Evolutionary conservation across 2,888 invertebrate genomes (phyloP), one percentile per base, ranked within the genome.

Genomic region (Coelinius sp.): DNA sequence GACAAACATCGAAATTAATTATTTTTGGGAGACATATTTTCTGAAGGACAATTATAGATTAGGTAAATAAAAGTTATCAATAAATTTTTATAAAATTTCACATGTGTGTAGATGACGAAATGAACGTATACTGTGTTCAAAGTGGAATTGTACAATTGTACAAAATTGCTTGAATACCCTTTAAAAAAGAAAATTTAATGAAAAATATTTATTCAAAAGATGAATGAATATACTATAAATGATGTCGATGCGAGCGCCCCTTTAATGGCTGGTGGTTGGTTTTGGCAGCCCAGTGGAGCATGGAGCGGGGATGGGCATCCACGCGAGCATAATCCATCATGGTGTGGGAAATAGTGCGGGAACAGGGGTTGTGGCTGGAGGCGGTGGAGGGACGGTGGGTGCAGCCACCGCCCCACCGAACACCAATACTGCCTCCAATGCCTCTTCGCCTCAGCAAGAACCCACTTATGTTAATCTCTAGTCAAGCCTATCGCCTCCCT

Each of bases 381-480:
- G 85, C 78, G 86, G 86, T 82, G 86, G 85, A 80, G 87, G 87
- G 78, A 88, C 89, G 79, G 89, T 90, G 79, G 88, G 89, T 76
- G 90, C 91, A 81, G 90, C 91, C 80, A 91, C 92, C 87, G 91
- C 92, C 82, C 93, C 94, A 76, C 83, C 86, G 79, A 86, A 85
- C 80, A 84, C 86, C 80, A 88, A 88, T 84, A 85, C 88, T 85
- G 88, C 89, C 84, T 89, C 89, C 85, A 87, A 87, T 85, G 85
- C 87, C 82, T 88, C 89, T 84, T 87, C 87, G 86, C 86, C 87
- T 85, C 87, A 87, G 86, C 95, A 95, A 90, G 95, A 95, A 90
- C 96, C 96, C 82, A 96, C 96, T 84, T 96, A 96, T 91, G 96
- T 96, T 89, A 96, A 96, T 93, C 95, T 96, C 92, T 94, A 94